Percentiles rank a stretch among this genome's conserved stretches.
These are phyloP conservation scores for Neofelis nebulosa DNA, from an alignment of 2,113 vertebrate genomes.

Conservation along the genomic window DNA sequence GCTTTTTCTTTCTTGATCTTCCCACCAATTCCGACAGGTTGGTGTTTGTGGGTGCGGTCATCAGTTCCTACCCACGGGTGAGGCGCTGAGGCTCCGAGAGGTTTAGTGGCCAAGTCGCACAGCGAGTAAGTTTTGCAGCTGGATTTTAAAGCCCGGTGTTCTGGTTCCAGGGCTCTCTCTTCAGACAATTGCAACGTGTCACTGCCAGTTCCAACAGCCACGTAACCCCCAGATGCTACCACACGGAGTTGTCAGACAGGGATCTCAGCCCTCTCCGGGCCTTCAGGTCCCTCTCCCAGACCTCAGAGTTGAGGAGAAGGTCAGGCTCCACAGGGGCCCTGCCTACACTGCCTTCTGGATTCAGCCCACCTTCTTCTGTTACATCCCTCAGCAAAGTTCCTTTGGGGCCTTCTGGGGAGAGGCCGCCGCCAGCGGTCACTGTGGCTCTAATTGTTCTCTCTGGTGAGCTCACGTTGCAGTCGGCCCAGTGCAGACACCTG, in stretches of 20 bases:
- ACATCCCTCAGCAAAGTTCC: background rate
- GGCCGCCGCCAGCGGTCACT: background rate
- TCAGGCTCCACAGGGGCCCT: background rate
- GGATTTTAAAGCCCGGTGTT: background rate
- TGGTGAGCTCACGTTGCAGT: background rate
- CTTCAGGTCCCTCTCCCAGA: background rate
- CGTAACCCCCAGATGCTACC: accelerated
- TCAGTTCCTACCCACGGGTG: background rate
- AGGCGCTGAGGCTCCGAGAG: background rate
- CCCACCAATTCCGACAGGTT: background rate
- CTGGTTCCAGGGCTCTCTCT: background rate
- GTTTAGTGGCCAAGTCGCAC: background rate
- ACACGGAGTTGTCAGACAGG: background rate
- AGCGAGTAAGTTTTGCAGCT: background rate
- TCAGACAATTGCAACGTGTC: accelerated
- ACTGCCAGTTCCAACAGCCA: background rate
- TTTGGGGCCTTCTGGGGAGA: background rate
- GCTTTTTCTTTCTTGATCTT: background rate
- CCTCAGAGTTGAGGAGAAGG: background rate
- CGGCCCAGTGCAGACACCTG: background rate
- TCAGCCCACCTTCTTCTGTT: slow-evolving; percentile 1
- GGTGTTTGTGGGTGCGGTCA: background rate
- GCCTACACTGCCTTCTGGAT: background rate
- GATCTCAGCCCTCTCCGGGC: background rate
- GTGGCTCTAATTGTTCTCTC: background rate